A percentile compares a stretch with the other conserved stretches of the same genome.
phyloP scores from a whole-genome alignment of 2,888 invertebrate species.

The Hypena proboscidalis region DNA sequence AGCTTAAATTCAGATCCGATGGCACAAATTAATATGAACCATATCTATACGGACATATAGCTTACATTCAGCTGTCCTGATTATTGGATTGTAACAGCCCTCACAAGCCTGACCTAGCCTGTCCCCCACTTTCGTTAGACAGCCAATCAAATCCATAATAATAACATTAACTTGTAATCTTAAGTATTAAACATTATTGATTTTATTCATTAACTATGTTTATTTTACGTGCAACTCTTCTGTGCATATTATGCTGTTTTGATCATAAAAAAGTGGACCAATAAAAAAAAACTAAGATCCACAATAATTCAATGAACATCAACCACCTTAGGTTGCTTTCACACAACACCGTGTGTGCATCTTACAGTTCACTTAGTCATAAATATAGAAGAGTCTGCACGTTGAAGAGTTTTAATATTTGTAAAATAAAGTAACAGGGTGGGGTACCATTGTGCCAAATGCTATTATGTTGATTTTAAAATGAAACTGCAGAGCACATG shows the following conservation, averaged over 20 bases:
- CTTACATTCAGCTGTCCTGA: too few relatives aligned
- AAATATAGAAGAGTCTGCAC: slow-evolving; percentile 15
- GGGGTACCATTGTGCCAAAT: slow-evolving; percentile 1
- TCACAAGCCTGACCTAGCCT: too few relatives aligned
- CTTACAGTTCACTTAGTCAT: neutral
- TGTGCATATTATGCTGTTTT: too few relatives aligned
- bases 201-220: slow-evolving; percentile 37
- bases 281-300: too few relatives aligned
- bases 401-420: slow-evolving; percentile 28
- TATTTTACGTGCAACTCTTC: slow-evolving; percentile 33
- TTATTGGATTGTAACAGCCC: too few relatives aligned
- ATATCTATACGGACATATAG: too few relatives aligned
- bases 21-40: too few relatives aligned
- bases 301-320: too few relatives aligned
- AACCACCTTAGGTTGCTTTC: too few relatives aligned
- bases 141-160: slow-evolving; percentile 36
- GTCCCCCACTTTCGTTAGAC: slow-evolving; percentile 22
- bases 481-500: neutral
- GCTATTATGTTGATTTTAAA: neutral
- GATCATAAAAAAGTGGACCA: neutral
- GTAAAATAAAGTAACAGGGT: slow-evolving; percentile 20
- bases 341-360: too few relatives aligned
- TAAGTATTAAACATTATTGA: slow-evolving; percentile 37
- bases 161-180: slow-evolving; percentile 36
- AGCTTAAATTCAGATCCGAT: too few relatives aligned